phyloP scores from a whole-genome alignment of 2,113 vertebrate genomes.

The Hippocampus barbouri region DNA sequence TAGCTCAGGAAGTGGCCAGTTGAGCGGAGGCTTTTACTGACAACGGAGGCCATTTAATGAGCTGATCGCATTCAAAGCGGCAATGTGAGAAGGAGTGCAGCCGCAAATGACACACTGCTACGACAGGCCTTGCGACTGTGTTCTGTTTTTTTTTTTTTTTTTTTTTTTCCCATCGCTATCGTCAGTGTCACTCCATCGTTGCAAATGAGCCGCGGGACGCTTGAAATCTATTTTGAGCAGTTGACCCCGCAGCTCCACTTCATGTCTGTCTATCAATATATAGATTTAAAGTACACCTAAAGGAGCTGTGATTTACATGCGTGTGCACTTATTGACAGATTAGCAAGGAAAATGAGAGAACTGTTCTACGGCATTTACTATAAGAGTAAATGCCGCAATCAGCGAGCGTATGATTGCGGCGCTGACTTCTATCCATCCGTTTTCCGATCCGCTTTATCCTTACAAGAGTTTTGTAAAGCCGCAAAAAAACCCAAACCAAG shows the following conservation, averaged over 20 bases:
- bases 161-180: conserved; percentile 3
- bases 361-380: no score
- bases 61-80: background rate
- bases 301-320: conserved; percentile 38
- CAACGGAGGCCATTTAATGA: background rate
- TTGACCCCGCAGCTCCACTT: conserved; percentile 19
- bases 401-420: background rate
- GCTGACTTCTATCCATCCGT: no score
- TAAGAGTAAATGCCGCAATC: no score
- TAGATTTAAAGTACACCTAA: conserved; percentile 60
- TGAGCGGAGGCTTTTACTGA: no score
- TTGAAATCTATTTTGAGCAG: conserved; percentile 19
- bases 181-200: conserved; percentile 16
- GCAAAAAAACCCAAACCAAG: background rate
- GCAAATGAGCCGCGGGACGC: conserved; percentile 20
- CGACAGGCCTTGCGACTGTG: background rate
- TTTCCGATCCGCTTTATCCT: no score
- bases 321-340: background rate
- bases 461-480: no score
- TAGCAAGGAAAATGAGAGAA: no score
- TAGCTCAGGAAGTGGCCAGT: background rate
- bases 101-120: background rate
- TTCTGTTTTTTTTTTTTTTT: background rate
- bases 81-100: background rate
- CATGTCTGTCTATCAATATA: conserved; percentile 41